A percentile compares a stretch with the other conserved stretches of the same genome.
phyloP scores from a whole-genome alignment of 2,888 invertebrate species.

The Orthosia gothica region DNA sequence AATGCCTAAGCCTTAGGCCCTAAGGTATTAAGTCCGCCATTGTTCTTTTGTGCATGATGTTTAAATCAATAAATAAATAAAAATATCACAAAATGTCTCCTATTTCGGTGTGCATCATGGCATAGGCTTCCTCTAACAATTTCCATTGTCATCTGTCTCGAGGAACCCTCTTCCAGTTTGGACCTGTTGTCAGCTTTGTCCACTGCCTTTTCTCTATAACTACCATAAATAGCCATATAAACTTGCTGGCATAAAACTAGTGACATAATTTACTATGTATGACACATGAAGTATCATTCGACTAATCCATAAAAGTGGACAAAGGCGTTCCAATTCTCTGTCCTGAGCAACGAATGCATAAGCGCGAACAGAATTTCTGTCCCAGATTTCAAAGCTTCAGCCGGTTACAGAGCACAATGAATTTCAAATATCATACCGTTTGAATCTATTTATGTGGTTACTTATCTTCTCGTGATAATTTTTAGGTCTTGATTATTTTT shows the following conservation, averaged over 20 bases:
- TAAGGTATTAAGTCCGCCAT: too few relatives aligned
- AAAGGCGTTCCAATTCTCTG: conserved; percentile 20
- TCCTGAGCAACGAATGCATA: conserved; percentile 23
- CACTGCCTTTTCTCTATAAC: too few relatives aligned
- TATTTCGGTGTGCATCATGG: too few relatives aligned
- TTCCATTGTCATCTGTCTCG: too few relatives aligned
- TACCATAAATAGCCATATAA: too few relatives aligned
- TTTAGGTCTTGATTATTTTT: background rate
- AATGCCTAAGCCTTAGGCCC: too few relatives aligned
- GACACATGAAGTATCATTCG: conserved; percentile 6
- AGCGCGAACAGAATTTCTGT: conserved; percentile 34
- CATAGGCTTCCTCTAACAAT: too few relatives aligned
- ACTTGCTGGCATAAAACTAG: background rate
- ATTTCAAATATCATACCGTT: conserved; percentile 37
- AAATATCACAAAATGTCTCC: too few relatives aligned
- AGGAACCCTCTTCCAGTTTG: too few relatives aligned
- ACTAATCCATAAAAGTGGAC: conserved; percentile 11
- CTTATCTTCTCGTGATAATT: background rate
- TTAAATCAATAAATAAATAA: too few relatives aligned
- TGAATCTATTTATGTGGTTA: background rate
- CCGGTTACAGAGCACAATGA: conserved; percentile 13
- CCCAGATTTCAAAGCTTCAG: conserved; percentile 33
- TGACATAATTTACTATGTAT: background rate
- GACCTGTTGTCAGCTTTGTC: too few relatives aligned
- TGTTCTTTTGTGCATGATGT: too few relatives aligned